A percentile compares a stretch with the other conserved stretches of the same genome.
phyloP scores from a whole-genome alignment of 2,113 vertebrate species.

The Pelvicachromis taeniatus region DNA sequence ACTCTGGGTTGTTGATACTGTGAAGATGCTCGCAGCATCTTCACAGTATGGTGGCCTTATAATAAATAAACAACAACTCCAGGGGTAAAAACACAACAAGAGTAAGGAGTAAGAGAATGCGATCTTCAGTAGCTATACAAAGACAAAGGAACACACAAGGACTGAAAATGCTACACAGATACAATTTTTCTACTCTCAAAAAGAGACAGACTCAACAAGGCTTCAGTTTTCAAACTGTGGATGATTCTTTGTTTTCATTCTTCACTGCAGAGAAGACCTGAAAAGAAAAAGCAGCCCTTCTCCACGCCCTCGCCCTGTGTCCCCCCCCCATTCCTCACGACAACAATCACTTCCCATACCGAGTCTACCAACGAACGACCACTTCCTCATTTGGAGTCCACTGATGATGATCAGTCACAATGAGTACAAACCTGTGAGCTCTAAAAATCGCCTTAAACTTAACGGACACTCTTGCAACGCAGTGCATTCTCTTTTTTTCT shows the following conservation, averaged over 20 bases:
- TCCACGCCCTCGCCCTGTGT: not conserved
- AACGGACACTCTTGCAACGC: conserved; percentile 91
- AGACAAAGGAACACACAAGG: conserved; percentile 19
- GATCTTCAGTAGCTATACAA: conserved; percentile 54
- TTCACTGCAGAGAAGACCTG: conserved; percentile 43
- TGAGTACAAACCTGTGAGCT: conserved; percentile 87
- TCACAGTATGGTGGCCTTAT: conserved; percentile 80
- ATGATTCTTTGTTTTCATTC: conserved; percentile 43
- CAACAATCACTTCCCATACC: conserved; percentile 19
- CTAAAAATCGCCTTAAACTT: conserved; percentile 98
- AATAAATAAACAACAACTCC: conserved; percentile 71
- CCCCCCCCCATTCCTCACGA: not conserved
- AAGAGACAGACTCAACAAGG: conserved; percentile 27
- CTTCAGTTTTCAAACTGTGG: conserved; percentile 40
- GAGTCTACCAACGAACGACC: conserved; percentile 57
- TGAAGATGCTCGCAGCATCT: conserved; percentile 65
- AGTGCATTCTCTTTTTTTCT: conserved; percentile 79
- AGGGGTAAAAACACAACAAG: conserved; percentile 54
- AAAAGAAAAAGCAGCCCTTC: conserved; percentile 1
- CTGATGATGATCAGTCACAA: conserved; percentile 63
- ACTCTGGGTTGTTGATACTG: conserved; percentile 76
- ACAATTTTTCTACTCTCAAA: conserved; percentile 34
- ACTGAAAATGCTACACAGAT: conserved; percentile 30
- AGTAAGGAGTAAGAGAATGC: conserved; percentile 29
- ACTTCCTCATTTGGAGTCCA: conserved; percentile 41